Base-by-base conservation (phyloP, 2,797 vertebrate species). In the Eleutherodactylus coqui region DNA sequence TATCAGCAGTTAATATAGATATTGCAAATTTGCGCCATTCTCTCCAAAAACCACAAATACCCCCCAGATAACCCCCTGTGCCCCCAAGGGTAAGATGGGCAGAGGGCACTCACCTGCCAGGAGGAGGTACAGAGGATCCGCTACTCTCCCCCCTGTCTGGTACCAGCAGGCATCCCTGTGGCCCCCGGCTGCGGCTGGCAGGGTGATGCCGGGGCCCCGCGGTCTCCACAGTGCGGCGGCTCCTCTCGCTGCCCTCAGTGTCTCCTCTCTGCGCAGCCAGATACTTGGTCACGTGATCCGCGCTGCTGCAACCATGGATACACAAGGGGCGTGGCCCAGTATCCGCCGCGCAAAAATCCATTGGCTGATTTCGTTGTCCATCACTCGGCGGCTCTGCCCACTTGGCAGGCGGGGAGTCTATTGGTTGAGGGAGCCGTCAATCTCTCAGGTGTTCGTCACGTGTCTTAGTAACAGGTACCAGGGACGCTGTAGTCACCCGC, bases 201-300 rank as follows among this genome's bases (percentile, higher is more conserved):
- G n/a, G 1, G 76, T 36, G 29, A 19, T 2, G 7, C 51, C 17
- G 19, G 36, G 2, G 27, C 24, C 43, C 34, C 2, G 36, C 32
- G 4, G 3, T 7, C 47, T 13, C 47, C 11, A 8, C 41, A n/a
- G n/a, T n/a, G n/a, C n/a, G n/a, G n/a, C n/a, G n/a, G n/a, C n/a
- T n/a, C n/a, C n/a, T n/a, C n/a, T n/a, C n/a, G n/a, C n/a, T n/a
- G 19, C 8, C 14, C 27, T 45, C 27, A 1, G 27, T 14, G 32
- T 55, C 29, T 60, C 14, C 38, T 32, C 24, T 29, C 45, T 41
- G 13, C 41, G 69, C 85, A 51, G 17, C 60, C 85, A 69, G 19
- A 41, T 69, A 53, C 55, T 64, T 45, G n/a, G 0, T 81, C 85
- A 82, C 72, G 58, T 86, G 79, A 86, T n/a, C 78, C 1, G 53